phyloP scores from a whole-genome alignment of 37 sponge, comb jelly and placozoan species.

The Bolinopsis microptera region DNA sequence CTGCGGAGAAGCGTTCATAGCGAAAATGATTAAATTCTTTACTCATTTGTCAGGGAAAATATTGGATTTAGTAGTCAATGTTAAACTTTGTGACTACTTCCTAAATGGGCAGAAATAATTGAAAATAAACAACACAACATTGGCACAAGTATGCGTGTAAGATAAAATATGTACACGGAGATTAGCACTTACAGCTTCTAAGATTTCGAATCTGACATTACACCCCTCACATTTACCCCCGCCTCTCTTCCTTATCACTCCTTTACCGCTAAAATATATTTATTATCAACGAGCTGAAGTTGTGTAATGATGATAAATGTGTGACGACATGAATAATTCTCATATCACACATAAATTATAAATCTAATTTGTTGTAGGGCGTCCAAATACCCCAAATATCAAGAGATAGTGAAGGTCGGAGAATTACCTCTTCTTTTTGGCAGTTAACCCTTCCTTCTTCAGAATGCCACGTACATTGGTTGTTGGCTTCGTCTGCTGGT shows the following conservation, averaged over 20 bases:
- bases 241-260: neutral
- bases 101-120: too few relatives aligned
- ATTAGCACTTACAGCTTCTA: conserved; percentile 4
- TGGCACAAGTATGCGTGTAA: neutral
- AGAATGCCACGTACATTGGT: neutral
- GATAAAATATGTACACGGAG: neutral
- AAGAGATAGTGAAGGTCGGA: neutral
- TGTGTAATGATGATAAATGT: neutral
- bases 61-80: too few relatives aligned
- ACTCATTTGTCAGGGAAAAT: too few relatives aligned
- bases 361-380: neutral
- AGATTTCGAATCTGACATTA: conserved; percentile 23
- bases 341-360: neutral
- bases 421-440: conserved; percentile 13
- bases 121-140: too few relatives aligned
- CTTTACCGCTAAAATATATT: neutral
- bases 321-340: neutral
- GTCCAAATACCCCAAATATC: neutral
- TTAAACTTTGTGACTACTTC: too few relatives aligned
- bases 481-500: conserved; percentile 10
- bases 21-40: too few relatives aligned
- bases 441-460: conserved; percentile 1
- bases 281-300: neutral
- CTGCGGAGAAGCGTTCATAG: neutral
- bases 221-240: conserved; percentile 41